Conservation (phyloP, 2,888 invertebrate species). For the Schizaphis graminum region DNA sequence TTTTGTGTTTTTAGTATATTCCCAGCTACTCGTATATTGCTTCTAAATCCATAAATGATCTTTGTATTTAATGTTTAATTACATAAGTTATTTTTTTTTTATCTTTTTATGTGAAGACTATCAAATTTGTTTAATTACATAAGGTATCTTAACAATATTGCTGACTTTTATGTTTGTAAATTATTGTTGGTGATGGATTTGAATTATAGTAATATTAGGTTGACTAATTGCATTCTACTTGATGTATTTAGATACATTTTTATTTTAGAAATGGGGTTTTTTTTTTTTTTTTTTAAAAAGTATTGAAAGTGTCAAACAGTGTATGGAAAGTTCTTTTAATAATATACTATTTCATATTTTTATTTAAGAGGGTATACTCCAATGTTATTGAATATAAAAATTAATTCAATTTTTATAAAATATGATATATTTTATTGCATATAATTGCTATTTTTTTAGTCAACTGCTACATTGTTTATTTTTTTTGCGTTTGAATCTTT, state of each 20-base stretch:
- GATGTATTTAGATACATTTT: background rate
- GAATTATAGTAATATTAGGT: slow-evolving; percentile 13
- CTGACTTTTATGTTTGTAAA: slow-evolving; percentile 33
- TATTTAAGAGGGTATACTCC: background rate
- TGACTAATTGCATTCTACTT: background rate
- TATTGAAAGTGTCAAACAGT: background rate
- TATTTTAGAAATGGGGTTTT: background rate
- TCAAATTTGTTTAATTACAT: slow-evolving; percentile 43
- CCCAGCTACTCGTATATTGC: slow-evolving; percentile 58
- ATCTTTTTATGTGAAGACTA: slow-evolving; percentile 28
- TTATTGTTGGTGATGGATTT: slow-evolving; percentile 34
- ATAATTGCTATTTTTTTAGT: background rate
- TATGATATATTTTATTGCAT: background rate
- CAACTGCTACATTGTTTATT: background rate
- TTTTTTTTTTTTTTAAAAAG: background rate
- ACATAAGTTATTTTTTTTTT: slow-evolving; percentile 29
- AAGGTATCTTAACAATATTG: slow-evolving; percentile 10
- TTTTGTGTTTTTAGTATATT: slow-evolving; percentile 57
- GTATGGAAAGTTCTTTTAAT: background rate
- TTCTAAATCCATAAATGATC: slow-evolving; percentile 44
- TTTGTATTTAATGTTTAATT: slow-evolving; percentile 15
- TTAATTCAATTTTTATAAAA: background rate
- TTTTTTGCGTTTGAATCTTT: background rate
- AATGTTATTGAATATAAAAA: background rate
- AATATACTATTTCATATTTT: background rate